Evolutionary conservation across 2,797 vertebrate species (phyloP).

Genomic region (Sebastes taczanowskii): DNA sequence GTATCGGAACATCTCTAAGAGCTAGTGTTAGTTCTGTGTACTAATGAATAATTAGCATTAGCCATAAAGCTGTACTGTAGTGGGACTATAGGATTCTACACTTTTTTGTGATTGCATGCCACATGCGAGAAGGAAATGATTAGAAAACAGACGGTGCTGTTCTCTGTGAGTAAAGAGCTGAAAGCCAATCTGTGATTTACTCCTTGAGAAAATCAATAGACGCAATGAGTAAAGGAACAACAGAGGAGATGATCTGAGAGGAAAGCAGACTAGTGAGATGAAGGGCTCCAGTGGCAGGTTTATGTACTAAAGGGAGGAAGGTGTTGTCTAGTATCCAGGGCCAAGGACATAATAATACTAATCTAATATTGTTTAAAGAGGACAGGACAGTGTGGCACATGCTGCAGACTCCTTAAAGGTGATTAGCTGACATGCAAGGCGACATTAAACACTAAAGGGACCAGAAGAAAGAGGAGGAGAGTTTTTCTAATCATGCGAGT

Average conservation of each 20-base stretch:
- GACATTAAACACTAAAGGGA: not conserved
- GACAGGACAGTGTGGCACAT: slow-evolving; percentile 32
- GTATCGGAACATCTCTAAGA: not conserved
- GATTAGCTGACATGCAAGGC: slow-evolving; percentile 34
- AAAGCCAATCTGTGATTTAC: slow-evolving; percentile 42
- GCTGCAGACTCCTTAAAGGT: slow-evolving; percentile 34
- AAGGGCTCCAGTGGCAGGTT: slow-evolving; percentile 60
- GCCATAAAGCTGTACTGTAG: slow-evolving; percentile 2
- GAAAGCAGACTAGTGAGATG: slow-evolving; percentile 24
- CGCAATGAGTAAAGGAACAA: slow-evolving; percentile 23
- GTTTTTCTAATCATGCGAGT: slow-evolving; percentile 7
- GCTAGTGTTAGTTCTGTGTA: not conserved
- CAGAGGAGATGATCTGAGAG: slow-evolving; percentile 6
- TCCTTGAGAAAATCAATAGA: slow-evolving; percentile 28
- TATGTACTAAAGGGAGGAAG: slow-evolving; percentile 6
- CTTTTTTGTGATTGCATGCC: slow-evolving; percentile 42
- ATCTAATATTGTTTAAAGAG: not conserved
- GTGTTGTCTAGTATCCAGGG: not conserved
- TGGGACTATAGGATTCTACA: not conserved
- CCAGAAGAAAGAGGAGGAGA: slow-evolving; percentile 47
- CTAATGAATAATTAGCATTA: not conserved
- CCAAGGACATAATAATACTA: not conserved
- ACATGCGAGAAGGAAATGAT: slow-evolving; percentile 15
- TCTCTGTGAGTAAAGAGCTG: slow-evolving; percentile 41
- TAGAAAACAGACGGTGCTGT: slow-evolving; percentile 15